Base-by-base conservation (phyloP, 2,113 vertebrate species). In the Lagopus muta region DNA sequence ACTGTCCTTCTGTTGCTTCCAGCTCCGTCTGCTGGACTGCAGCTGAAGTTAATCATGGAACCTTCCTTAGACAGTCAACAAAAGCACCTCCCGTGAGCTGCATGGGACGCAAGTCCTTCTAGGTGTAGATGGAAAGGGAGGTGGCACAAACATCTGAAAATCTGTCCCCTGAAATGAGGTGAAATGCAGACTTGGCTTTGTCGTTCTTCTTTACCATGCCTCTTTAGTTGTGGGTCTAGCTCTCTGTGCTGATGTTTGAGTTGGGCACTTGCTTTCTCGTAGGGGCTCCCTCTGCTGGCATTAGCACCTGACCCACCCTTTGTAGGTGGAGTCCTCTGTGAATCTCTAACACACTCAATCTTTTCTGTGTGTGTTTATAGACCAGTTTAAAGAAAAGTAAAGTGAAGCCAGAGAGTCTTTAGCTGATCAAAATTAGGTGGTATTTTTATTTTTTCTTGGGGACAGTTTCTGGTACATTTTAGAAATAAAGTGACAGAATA, bases 241-340 rank as follows among this genome's bases (percentile, higher is more conserved):
- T 43, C 50, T 78, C 74, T 81, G 88, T 86, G 15, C 3, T 0
- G 0, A 13, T 0, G 0, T 66, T 52, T 40, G 22, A 65, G 47
- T n/a, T 36, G 45, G 38, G 27, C 57, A 58, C 24, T 28, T 89
- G 24, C 47, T 75, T 91, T 87, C 45, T 62, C 5, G 60, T 74
- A 42, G n/a, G 54, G 30, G 34, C 40, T 80, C 8, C 30, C 5
- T 43, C 27, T 47, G 45, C 34, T 42, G 28, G 3, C 1, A 1
- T 75, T 66, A 8, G 50, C 0, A 0, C 55, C 58, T 1, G 2
- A 40, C 48, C 18, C 0, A 0, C 55, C 13, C 61, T 65, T 60
- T 70, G 22, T 19, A 61, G 34, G 34, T 20, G 19, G 78, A 20
- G 13, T 45, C 8, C 25, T 69, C 16, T 61, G 11, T 64, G 43